Evolutionary conservation across 2,888 invertebrate genomes (phyloP), one percentile per base, ranked within the genome.

Genomic region (Drosophila maculinotata): DNA sequence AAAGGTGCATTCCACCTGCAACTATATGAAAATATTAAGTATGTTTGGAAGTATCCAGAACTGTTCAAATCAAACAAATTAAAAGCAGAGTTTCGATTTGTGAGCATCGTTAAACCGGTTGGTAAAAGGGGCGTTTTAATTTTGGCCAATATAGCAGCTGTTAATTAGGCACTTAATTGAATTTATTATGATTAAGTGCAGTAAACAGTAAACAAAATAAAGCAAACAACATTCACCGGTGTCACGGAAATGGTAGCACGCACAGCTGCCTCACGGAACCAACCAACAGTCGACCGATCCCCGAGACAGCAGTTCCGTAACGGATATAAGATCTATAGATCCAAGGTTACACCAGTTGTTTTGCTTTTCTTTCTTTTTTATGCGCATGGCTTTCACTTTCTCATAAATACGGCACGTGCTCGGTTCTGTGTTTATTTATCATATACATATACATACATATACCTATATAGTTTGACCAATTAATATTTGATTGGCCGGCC

Each of bases 321-420:
- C 56, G 49, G 52, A 47, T 57, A 57, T 38, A 25, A 6, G 15
- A n/a, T 25, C 14, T 30, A 15, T 38, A 53, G 41, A 57, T 28
- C 45, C 41, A 73, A 76, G 73, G 76, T 53, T 60, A 33, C 25
- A 26, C n/a, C 53, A 47, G 36, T 17, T 31, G 64, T 42, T 20
- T 20, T 8, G 12, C 25, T 42, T 42, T 42, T 42, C 7, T 14
- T n/a, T n/a, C 28, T n/a, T 17, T 38, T n/a, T n/a, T n/a, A n/a
- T 28, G 9, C 17, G 6, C 30, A 10, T 20, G 31, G 30, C 71
- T 76, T 76, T 76, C 59, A 76, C 73, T 73, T 76, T 60, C 28
- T 14, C 31, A 15, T 25, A 14, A 14, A 12, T 8, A 10, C 31
- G n/a, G 45, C 5, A 14, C 48, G 31, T 45, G 45, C 20, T 3